phyloP scores from a whole-genome alignment of 2,113 vertebrate species.

The Oceanodroma tethys region DNA sequence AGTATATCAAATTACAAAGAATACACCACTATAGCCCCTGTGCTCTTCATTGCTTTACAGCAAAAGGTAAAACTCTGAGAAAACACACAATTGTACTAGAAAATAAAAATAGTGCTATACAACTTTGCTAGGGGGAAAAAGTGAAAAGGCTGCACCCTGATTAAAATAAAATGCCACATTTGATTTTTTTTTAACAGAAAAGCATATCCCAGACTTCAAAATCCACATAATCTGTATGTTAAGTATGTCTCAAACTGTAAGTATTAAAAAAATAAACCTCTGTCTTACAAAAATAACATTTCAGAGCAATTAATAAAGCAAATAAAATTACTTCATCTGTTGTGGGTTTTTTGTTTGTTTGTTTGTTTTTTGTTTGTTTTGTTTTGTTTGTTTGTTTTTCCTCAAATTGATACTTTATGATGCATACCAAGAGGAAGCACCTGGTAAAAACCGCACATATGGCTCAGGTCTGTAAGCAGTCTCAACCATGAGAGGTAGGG shows the following conservation, averaged over 20 bases:
- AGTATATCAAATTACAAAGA: not conserved
- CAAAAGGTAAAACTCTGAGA: not conserved
- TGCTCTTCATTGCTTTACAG: not conserved
- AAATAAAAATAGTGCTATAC: not conserved
- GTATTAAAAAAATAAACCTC: not conserved
- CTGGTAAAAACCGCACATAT: not conserved
- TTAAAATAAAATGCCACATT: not conserved
- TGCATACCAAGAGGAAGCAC: conserved; percentile 36
- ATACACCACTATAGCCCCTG: not conserved
- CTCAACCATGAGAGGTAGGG: not conserved
- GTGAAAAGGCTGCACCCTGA: not conserved
- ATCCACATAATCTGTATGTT: not conserved
- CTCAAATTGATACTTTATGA: not conserved
- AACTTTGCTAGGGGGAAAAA: not conserved
- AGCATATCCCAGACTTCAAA: not conserved
- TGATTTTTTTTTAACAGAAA: not conserved
- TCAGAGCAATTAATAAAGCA: not conserved
- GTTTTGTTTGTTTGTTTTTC: too few relatives aligned
- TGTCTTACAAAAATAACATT: not conserved
- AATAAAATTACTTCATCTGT: not conserved
- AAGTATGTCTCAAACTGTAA: not conserved
- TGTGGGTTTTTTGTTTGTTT: fast-evolving
- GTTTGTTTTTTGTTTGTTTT: too few relatives aligned
- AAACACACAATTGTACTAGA: not conserved
- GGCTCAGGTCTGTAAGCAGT: not conserved